Percentiles rank a stretch among this genome's conserved stretches.
Evolutionary conservation across 1,140 invertebrate genomes (phyloP).

Genomic region (Pseudomyrmex gracilis): DNA sequence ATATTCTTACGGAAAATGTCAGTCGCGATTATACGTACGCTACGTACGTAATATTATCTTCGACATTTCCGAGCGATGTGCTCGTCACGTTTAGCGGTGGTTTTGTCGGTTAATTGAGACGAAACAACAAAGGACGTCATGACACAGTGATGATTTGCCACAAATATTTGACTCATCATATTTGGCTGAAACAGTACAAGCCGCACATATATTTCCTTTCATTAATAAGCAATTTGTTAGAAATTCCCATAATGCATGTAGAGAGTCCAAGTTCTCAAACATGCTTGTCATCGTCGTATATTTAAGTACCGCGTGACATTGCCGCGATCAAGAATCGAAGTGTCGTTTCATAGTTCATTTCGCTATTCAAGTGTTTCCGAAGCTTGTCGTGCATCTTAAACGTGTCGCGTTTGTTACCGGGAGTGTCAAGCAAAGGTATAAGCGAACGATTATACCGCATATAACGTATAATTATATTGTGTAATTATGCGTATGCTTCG

Average conservation of each 20-base stretch:
- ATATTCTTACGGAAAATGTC: background rate
- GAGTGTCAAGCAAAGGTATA: background rate
- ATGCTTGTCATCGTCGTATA: too few species aligned
- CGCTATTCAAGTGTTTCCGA: background rate
- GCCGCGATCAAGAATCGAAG: background rate
- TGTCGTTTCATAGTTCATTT: background rate
- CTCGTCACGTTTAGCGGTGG: too few species aligned
- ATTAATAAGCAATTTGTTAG: too few species aligned
- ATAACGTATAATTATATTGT: background rate
- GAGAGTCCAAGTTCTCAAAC: too few species aligned
- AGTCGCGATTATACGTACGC: slow-evolving; percentile 6
- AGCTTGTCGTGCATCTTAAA: background rate
- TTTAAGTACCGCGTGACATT: background rate
- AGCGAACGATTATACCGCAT: background rate
- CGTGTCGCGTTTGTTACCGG: slow-evolving; percentile 1
- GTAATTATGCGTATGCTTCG: too few species aligned
- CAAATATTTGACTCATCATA: background rate
- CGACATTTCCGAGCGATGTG: too few species aligned
- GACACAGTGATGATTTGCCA: background rate
- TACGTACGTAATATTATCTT: background rate
- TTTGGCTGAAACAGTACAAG: background rate
- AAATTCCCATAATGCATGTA: too few species aligned
- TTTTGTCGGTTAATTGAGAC: background rate
- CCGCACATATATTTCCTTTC: background rate
- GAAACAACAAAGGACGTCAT: background rate